Evolutionary conservation across 2,888 invertebrate species (phyloP), one percentile per base, ranked within the genome.

Genomic region (Plagodis pulveraria): DNA sequence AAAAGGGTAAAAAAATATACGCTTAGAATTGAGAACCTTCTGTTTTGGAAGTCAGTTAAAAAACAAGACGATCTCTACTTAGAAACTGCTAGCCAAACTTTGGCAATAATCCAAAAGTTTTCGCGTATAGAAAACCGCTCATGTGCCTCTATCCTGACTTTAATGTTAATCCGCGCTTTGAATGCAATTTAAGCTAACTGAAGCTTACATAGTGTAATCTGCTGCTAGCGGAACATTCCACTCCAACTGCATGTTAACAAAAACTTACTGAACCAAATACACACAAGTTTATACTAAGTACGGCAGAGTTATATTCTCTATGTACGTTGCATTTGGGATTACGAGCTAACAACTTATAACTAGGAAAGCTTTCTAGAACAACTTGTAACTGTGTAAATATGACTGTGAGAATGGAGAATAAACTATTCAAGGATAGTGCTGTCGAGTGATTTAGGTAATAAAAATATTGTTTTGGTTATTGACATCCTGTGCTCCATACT

Each of bases 211-310:
- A 7, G 12, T 43, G 43, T 43, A 43, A 43, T 43, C 43, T 43
- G 43, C 41, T 6, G 10, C 41, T n/a, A 41, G n/a, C 41, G 7
- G 41, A 41, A 38, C 38, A 38, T 38, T 41, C 41, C 41, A 10
- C 41, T 6, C n/a, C n/a, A 10, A 41, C 41, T 41, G n/a, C 41
- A 41, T 41, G 41, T 5, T 9, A 41, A 41, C 10, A 2, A 41
- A 41, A 41, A 41, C 41, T 41, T 41, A 41, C 41, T 41, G 10
- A 41, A 41, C 41, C 41, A 41, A 41, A 41, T n/a, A 41, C 41
- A 41, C 41, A 41, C n/a, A 9, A 41, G 41, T 10, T 10, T 10
- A 41, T 41, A n/a, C n/a, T 41, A 41, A 41, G 41, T 41, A 41
- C 41, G 8, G 6, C 41, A 8, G 41, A 41, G 41, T 8, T 36